These are phyloP conservation scores for Cheilosia urbana DNA, from an alignment of 2,888 invertebrate genomes.

Conservation along the genomic window DNA sequence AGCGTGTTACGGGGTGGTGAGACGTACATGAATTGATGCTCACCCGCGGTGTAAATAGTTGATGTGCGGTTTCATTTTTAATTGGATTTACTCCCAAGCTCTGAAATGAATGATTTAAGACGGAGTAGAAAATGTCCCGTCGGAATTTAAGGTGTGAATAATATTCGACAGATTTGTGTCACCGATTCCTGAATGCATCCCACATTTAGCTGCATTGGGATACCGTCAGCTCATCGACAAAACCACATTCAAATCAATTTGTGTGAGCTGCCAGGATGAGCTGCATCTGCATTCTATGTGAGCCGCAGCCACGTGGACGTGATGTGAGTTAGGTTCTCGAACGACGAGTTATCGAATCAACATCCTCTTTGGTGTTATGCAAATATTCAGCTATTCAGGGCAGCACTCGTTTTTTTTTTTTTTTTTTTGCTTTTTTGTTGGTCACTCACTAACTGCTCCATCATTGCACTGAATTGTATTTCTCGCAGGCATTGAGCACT, in stretches of 20 bases:
- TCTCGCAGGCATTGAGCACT: slow-evolving; percentile 53
- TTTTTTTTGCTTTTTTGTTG: slow-evolving; percentile 9
- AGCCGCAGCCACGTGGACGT: not conserved
- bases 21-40: not conserved
- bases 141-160: not conserved
- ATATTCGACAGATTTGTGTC: not conserved
- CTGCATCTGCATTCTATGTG: slow-evolving; percentile 27
- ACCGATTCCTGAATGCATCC: not conserved
- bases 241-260: slow-evolving; percentile 31
- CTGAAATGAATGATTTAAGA: not conserved
- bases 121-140: not conserved
- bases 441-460: slow-evolving; percentile 64
- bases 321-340: slow-evolving; percentile 26
- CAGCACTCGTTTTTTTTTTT: slow-evolving; percentile 26
- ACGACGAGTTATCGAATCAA: slow-evolving; percentile 52
- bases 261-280: slow-evolving; percentile 16
- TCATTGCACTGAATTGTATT: slow-evolving; percentile 66
- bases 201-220: not conserved
- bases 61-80: slow-evolving; percentile 45
- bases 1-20: not conserved
- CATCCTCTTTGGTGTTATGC: slow-evolving; percentile 55
- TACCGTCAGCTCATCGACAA: not conserved
- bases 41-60: slow-evolving; percentile 32
- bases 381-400: slow-evolving; percentile 57
- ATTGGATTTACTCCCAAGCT: slow-evolving; percentile 44